These are phyloP conservation scores for Natrix natrix DNA, from an alignment of 2,797 vertebrate genomes.

Conservation along the genomic window DNA sequence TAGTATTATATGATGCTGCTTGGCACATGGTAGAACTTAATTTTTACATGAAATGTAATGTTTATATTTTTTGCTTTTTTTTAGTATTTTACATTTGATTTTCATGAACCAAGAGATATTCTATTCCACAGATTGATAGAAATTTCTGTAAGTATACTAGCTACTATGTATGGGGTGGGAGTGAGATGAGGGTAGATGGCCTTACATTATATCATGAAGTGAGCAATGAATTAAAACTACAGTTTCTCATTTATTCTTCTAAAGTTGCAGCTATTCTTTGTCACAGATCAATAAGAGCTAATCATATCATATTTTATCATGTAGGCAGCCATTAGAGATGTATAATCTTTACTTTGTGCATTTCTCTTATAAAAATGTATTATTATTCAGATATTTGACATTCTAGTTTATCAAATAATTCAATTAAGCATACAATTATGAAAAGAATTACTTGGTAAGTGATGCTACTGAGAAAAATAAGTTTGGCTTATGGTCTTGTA, in stretches of 20 bases:
- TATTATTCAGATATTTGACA: background rate
- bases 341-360: background rate
- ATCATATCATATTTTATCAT: background rate
- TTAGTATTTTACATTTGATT: slow-evolving; percentile 94
- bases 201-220: background rate
- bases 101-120: slow-evolving; percentile 80
- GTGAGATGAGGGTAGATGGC: background rate
- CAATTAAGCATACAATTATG: background rate
- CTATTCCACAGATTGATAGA: slow-evolving; percentile 90
- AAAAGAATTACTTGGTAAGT: background rate
- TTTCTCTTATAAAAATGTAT: background rate
- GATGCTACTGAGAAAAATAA: background rate
- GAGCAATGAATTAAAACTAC: background rate
- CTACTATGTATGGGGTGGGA: accelerated
- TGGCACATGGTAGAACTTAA: background rate
- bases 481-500: background rate
- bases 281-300: background rate
- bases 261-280: background rate
- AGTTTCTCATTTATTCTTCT: background rate
- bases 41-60: background rate
- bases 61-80: slow-evolving; percentile 39
- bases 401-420: background rate
- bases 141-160: slow-evolving; percentile 80
- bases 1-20: background rate
- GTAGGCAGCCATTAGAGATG: background rate